These are phyloP conservation scores for Ivindomyrus marchei DNA, from an alignment of 2,113 vertebrate genomes.

Conservation along the genomic window DNA sequence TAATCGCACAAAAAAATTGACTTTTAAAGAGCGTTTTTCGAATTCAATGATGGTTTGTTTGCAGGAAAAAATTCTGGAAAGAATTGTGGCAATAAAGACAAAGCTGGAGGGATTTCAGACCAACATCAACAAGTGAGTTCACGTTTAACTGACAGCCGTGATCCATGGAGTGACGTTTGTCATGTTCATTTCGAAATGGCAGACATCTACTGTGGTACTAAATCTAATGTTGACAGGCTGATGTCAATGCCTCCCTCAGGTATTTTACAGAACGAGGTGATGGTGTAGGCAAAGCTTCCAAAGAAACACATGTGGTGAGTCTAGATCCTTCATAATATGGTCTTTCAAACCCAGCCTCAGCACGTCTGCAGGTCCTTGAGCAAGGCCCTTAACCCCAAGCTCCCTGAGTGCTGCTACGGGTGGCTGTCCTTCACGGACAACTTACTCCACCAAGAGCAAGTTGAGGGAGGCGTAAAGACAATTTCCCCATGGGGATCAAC, in stretches of 20 bases:
- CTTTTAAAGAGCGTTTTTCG: neutral
- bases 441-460: too few relatives aligned
- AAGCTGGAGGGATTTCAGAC: constrained; percentile 77
- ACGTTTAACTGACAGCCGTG: neutral
- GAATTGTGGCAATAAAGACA: constrained; percentile 74
- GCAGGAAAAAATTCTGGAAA: constrained; percentile 81
- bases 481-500: too few relatives aligned
- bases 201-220: neutral
- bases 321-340: neutral
- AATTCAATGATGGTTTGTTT: neutral
- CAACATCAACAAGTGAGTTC: constrained; percentile 63
- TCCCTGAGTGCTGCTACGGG: rapidly evolving
- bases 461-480: too few relatives aligned
- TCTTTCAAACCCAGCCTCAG: neutral
- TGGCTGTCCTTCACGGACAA: too few relatives aligned
- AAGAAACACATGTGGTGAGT: constrained; percentile 83
- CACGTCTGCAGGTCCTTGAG: too few relatives aligned
- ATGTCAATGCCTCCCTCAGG: constrained; percentile 38
- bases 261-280: constrained; percentile 79
- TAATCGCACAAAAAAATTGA: neutral
- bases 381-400: too few relatives aligned
- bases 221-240: neutral
- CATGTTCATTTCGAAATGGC: neutral
- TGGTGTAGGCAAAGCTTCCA: constrained; percentile 81
- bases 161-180: neutral